These are phyloP conservation scores for Tuberolachnus salignus DNA, from an alignment of 2,888 invertebrate species.

Conservation along the genomic window DNA sequence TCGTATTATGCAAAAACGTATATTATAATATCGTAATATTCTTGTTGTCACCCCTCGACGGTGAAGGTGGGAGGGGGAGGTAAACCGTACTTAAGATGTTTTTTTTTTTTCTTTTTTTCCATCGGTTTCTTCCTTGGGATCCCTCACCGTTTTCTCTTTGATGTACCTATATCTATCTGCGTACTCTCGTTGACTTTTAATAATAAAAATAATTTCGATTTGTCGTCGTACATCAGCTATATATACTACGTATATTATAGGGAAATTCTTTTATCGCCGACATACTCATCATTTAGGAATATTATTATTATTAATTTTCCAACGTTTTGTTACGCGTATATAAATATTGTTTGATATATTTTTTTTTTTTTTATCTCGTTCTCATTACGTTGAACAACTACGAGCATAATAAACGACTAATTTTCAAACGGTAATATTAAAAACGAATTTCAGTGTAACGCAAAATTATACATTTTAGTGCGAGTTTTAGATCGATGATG, in stretches of 20 bases:
- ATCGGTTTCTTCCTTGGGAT: neutral
- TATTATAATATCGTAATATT: neutral
- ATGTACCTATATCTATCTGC: neutral
- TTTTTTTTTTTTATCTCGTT: no score
- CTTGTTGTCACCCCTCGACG: neutral
- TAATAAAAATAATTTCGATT: slow-evolving; percentile 26
- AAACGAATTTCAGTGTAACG: no score
- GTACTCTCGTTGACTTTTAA: neutral
- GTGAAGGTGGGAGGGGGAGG: neutral
- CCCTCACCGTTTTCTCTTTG: slow-evolving; percentile 7
- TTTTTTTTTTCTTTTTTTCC: neutral
- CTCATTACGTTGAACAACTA: no score
- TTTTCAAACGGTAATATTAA: no score
- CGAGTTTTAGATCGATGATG: no score
- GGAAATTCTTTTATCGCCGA: neutral
- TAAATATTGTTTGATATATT: no score
- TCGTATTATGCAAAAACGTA: neutral
- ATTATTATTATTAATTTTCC: no score
- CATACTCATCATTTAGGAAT: no score
- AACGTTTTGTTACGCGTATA: no score
- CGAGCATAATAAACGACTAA: no score
- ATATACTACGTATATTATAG: neutral
- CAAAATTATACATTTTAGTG: no score
- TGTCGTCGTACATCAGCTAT: neutral
- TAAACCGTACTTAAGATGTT: no score